Evolutionary conservation across 2,113 vertebrate genomes (phyloP), one percentile per base, ranked within the genome.

Genomic region (Dipodomys ordii): DNA sequence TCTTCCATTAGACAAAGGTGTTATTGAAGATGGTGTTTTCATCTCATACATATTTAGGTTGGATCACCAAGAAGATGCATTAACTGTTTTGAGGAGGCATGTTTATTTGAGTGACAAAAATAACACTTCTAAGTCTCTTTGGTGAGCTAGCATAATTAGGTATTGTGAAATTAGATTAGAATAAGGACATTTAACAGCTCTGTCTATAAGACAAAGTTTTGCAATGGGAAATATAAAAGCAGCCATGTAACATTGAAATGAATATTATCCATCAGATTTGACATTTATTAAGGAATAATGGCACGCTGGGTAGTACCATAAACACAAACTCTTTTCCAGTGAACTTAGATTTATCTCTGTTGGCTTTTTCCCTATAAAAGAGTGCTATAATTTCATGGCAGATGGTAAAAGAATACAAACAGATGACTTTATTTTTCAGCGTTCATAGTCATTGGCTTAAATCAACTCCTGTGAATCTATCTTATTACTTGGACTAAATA

Each of bases 201-300:
- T 84, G 39, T 78, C 64, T 94, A 91, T 96, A 97, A 95, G 46
- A 91, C 90, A 94, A 78, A 83, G 86, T n/a, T 84, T 89, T 96
- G 88, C 64, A 92, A 74, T 93, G 87, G 91, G 92, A 96, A 93
- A 87, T 96, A 94, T 78, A 95, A 97, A 96, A 96, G 72, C 72
- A 92, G 30, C 64, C 87, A 76, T 89, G 96, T 91, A 94, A 93
- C 95, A 95, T 93, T 87, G 95, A 96, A 97, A 97, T 97, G 95
- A 96, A 97, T 92, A 97, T 96, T 97, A 96, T 97, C 96, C 97
- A 96, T 97, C 97, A 97, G 94, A 91, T 94, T n/a, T 97, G 96
- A 94, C 96, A 93, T 96, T 97, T 97, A 97, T 97, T 96, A 97
- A 96, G 95, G 94, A 95, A 93, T 90, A 93, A 67, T 72, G 86